phyloP scores from a whole-genome alignment of 2,797 vertebrate genomes.

The Pseudotriccus pelzelni region DNA sequence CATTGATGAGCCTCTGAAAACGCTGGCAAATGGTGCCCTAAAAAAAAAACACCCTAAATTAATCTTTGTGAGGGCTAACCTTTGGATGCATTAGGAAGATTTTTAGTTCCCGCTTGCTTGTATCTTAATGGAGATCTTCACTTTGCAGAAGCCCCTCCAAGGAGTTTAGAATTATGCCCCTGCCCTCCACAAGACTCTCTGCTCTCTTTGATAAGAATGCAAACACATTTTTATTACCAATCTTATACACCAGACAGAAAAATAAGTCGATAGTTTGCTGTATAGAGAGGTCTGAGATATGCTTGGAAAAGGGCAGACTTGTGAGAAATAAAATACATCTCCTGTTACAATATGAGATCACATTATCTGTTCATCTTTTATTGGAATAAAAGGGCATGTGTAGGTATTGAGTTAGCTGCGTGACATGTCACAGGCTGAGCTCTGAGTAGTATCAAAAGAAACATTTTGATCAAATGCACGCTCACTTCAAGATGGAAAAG shows the following conservation, averaged over 20 bases:
- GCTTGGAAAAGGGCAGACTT: background rate
- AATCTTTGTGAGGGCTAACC: background rate
- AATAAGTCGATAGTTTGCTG: background rate
- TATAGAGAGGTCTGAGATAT: background rate
- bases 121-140: background rate
- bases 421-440: background rate
- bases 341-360: background rate
- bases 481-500: background rate
- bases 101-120: background rate
- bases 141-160: background rate
- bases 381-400: constrained; percentile 25
- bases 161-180: background rate
- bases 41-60: background rate
- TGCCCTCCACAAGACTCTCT: background rate
- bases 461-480: background rate
- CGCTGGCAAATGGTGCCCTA: background rate
- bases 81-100: background rate
- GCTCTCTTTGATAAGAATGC: background rate
- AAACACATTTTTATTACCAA: background rate
- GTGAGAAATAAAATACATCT: background rate
- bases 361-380: background rate
- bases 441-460: background rate
- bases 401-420: background rate
- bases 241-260: background rate
- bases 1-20: background rate